Base-by-base conservation (phyloP, 2,113 vertebrate species). In the Silurus glanis region DNA sequence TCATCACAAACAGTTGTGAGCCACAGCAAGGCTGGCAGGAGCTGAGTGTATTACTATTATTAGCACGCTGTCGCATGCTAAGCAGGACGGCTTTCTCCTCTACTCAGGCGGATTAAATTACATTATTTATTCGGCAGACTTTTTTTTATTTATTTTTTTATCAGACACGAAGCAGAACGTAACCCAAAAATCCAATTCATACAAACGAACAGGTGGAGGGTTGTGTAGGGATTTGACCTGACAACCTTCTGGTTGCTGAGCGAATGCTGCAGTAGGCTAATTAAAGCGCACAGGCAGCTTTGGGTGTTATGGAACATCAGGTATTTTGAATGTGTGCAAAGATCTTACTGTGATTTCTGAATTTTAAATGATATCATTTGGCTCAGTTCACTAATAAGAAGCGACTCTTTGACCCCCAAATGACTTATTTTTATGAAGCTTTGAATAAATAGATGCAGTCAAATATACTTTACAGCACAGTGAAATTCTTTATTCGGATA, bases 1-100 rank as follows among this genome's bases (percentile, higher is more conserved):
- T 90, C 89, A 88, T 82, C 61, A 55, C 66, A 83, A 79, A 81
- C 84, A 74, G 79, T 86, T 62, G 66, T 62, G 79, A 53, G 79
- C 67, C 25, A 19, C 67, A 79, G 74, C 55, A 1, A 23, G 45
- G 49, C 80, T 83, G 86, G 66, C n/a, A 45, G 47, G 28, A 28
- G 23, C 21, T 72, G 80, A n/a, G 69, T 75, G 58, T 64, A 51
- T 61, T 80, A 61, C 78, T 76, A 53, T 66, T 74, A 69, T 82
- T 66, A 86, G 47, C 13, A 9, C 47, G 51, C 80, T 55, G 85
- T 37, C 9, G 61, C 66, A 67, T 80, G 56, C 67, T 62, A 64
- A 86, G 49, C 49, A 67, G 59, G 23, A 55, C 10, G 19, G 45
- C 23, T 75, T 84, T 37, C 49, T 78, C 62, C 12, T 37, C 37